These are phyloP conservation scores for Mycteria americana DNA, from an alignment of 2,797 vertebrate genomes.

Conservation along the genomic window DNA sequence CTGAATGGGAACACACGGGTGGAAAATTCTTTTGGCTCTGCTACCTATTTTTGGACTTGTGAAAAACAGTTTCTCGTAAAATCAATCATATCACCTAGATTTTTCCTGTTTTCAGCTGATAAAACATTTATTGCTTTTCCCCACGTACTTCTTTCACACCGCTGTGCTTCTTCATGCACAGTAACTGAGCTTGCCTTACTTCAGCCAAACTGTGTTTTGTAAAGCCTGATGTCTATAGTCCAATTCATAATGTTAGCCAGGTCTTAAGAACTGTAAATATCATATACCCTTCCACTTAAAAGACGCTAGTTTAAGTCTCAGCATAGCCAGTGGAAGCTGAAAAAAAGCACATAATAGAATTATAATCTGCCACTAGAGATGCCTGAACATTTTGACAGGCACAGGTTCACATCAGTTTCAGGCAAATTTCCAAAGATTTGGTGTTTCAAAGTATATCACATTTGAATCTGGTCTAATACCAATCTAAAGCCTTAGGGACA, in stretches of 20 bases:
- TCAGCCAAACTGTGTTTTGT: not conserved
- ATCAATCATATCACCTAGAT: not conserved
- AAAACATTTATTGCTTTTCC: not conserved
- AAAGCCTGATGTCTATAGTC: not conserved
- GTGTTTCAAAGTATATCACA: not conserved
- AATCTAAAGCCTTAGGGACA: not conserved
- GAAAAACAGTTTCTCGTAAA: not conserved
- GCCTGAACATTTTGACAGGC: not conserved
- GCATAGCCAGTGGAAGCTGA: not conserved
- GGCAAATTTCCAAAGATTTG: not conserved
- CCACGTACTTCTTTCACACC: not conserved
- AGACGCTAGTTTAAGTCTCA: not conserved
- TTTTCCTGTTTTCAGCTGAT: not conserved
- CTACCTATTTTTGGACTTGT: not conserved
- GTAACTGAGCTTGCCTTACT: not conserved
- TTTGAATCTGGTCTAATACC: not conserved
- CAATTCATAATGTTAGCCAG: not conserved
- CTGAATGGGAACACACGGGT: not conserved
- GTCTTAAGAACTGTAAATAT: not conserved
- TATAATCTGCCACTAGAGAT: not conserved
- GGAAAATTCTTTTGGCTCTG: not conserved
- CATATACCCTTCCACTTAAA: not conserved
- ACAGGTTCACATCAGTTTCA: not conserved
- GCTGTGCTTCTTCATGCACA: not conserved
- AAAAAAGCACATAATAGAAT: not conserved